Conservation (phyloP, 2,888 invertebrate species). For the Ryuthela nishihirai region DNA sequence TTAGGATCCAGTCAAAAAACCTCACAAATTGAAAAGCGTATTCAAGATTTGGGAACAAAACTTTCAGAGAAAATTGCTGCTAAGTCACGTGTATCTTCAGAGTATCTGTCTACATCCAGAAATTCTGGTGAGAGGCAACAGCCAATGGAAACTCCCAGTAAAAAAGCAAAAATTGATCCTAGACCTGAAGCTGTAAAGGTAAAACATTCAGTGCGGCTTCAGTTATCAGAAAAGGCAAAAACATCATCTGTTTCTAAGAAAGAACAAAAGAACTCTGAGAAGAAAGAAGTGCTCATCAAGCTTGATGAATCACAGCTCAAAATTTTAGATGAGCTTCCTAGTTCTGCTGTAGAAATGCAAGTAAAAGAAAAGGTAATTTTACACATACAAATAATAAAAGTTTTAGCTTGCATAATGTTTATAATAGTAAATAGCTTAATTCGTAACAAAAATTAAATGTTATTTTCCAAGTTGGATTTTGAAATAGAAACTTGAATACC, state of each 20-base stretch:
- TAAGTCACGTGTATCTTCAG: slow-evolving; percentile 14
- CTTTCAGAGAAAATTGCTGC: neutral
- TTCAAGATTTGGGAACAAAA: slow-evolving; percentile 9
- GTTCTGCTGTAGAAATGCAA: slow-evolving; percentile 89
- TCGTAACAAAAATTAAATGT: too few species aligned
- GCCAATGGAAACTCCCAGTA: neutral
- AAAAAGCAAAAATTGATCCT: slow-evolving; percentile 26
- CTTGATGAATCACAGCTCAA: slow-evolving; percentile 74
- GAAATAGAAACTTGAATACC: too few species aligned
- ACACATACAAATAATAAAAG: too few species aligned
- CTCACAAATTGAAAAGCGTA: slow-evolving; percentile 17
- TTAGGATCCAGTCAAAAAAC: slow-evolving; percentile 23
- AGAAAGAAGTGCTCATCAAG: slow-evolving; percentile 66
- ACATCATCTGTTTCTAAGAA: slow-evolving; percentile 1
- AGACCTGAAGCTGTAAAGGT: slow-evolving; percentile 13
- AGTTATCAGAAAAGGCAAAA: slow-evolving; percentile 32
- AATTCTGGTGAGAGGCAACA: neutral
- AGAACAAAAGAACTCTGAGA: slow-evolving; percentile 46
- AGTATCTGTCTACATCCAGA: neutral
- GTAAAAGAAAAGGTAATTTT: slow-evolving; percentile 84
- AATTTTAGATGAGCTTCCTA: slow-evolving; percentile 81
- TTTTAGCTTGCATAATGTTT: too few species aligned
- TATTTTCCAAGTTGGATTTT: too few species aligned
- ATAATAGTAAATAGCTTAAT: too few species aligned
- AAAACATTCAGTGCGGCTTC: slow-evolving; percentile 40